These are phyloP conservation scores for Torymus auratus DNA, from an alignment of 2,888 invertebrate species.

Conservation along the genomic window DNA sequence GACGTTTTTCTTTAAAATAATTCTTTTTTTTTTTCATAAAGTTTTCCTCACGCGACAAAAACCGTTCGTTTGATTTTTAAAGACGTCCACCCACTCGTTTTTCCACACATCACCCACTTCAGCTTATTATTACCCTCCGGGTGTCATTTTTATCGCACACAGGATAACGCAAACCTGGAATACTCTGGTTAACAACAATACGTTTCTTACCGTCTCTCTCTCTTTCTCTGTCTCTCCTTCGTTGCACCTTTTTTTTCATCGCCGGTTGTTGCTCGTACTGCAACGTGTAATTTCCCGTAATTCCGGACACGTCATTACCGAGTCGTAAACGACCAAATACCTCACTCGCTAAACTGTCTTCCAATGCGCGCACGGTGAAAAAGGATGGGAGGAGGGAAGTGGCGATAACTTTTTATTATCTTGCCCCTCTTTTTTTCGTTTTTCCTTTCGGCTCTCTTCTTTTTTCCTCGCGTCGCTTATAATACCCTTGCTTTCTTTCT, in stretches of 20 bases:
- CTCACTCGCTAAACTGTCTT: slow-evolving; percentile 48
- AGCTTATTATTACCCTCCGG: slow-evolving; percentile 1
- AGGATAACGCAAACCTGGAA: slow-evolving; percentile 35
- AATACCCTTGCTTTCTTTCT: slow-evolving; percentile 44
- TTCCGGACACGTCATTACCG: slow-evolving; percentile 63
- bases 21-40: too few species aligned
- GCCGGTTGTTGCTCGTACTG: slow-evolving; percentile 13
- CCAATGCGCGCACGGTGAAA: slow-evolving; percentile 9
- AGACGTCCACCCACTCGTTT: too few species aligned
- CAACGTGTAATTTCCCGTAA: slow-evolving; percentile 63
- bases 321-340: slow-evolving; percentile 60
- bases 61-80: too few species aligned
- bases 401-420: slow-evolving; percentile 55
- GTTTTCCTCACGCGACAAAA: too few species aligned
- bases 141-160: slow-evolving; percentile 22
- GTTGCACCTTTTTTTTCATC: slow-evolving; percentile 5
- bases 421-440: slow-evolving; percentile 8
- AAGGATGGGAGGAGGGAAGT: background rate
- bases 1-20: too few species aligned
- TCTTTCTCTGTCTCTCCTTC: slow-evolving; percentile 17
- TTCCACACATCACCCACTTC: background rate
- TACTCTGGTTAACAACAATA: slow-evolving; percentile 26
- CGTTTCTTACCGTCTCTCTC: background rate
- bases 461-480: slow-evolving; percentile 16
- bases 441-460: slow-evolving; percentile 26